Percentiles rank a stretch among this genome's conserved stretches.
These are phyloP conservation scores for Microchrysa polita DNA, from an alignment of 2,888 invertebrate genomes.

Conservation along the genomic window DNA sequence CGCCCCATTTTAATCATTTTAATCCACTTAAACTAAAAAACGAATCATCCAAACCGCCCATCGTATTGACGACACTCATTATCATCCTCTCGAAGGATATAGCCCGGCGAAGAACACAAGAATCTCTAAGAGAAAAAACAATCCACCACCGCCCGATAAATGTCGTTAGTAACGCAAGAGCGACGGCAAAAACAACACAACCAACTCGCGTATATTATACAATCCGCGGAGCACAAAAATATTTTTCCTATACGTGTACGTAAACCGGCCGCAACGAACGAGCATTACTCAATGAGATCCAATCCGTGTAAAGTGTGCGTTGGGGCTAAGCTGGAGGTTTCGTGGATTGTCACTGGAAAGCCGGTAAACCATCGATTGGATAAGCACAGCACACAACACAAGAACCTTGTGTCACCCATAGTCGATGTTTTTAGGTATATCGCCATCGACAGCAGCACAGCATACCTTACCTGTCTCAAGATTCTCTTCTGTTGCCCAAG, in stretches of 20 bases:
- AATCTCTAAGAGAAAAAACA: neutral
- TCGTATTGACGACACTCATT: too few species aligned
- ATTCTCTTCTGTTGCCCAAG: conserved; percentile 26
- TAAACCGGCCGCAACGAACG: conserved; percentile 29
- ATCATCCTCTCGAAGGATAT: too few species aligned
- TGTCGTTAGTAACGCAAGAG: neutral
- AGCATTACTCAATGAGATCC: conserved; percentile 39
- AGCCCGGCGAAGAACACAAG: neutral
- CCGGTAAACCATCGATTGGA: conserved; percentile 18
- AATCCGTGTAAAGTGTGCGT: neutral
- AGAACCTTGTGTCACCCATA: neutral
- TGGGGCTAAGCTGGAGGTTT: conserved; percentile 22
- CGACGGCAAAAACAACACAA: too few species aligned
- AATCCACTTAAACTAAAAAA: too few species aligned
- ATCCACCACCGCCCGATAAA: neutral
- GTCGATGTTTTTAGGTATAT: too few species aligned
- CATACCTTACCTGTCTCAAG: conserved; percentile 32
- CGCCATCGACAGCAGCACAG: too few species aligned
- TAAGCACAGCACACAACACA: too few species aligned
- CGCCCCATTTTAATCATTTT: too few species aligned
- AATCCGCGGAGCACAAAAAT: too few species aligned
- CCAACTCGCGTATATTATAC: too few species aligned
- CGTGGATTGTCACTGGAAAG: conserved; percentile 13
- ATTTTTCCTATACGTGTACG: neutral
- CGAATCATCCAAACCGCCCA: too few species aligned